Percentiles rank a stretch among this genome's conserved stretches.
Evolutionary conservation across 2,113 vertebrate species (phyloP).

Genomic region (Cyprinodon variegatus): DNA sequence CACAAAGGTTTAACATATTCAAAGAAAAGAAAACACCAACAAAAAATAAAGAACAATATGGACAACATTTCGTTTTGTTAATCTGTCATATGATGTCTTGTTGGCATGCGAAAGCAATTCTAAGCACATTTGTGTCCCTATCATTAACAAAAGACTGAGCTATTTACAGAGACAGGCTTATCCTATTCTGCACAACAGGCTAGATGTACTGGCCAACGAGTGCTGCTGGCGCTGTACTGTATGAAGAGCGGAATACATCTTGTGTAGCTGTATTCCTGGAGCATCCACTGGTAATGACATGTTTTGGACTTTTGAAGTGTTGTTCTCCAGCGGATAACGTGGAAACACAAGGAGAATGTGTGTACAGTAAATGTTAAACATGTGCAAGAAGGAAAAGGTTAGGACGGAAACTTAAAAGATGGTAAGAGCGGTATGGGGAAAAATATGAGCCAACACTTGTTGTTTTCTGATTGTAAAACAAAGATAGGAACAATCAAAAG

Average conservation of each 20-base stretch:
- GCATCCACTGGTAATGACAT: conserved; percentile 47
- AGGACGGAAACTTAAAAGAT: conserved; percentile 73
- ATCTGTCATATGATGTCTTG: conserved; percentile 74
- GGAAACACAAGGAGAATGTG: conserved; percentile 53
- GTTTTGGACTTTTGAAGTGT: conserved; percentile 37
- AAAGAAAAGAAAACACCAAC: conserved; percentile 30
- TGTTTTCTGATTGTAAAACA: conserved; percentile 63
- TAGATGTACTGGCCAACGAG: conserved; percentile 65
- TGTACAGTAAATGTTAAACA: conserved; percentile 50
- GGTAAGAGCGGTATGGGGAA: conserved; percentile 48
- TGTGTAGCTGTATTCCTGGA: conserved; percentile 44
- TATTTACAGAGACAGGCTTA: conserved; percentile 64
- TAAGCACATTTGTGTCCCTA: conserved; percentile 83
- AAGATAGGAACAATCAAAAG: conserved; percentile 72
- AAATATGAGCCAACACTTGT: conserved; percentile 16
- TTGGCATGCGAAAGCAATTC: conserved; percentile 82
- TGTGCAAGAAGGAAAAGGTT: conserved; percentile 42
- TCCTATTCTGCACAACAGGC: conserved; percentile 67
- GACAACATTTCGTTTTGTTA: conserved; percentile 46
- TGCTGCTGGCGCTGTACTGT: conserved; percentile 57
- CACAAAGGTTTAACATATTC: conserved; percentile 46
- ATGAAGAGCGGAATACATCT: conserved; percentile 51
- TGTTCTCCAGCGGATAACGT: conserved; percentile 31
- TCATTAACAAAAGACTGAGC: conserved; percentile 74
- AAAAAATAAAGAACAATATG: conserved; percentile 24